Evolutionary conservation across 2,888 invertebrate genomes (phyloP), one percentile per base, ranked within the genome.

Genomic region (Agrotis clavis): DNA sequence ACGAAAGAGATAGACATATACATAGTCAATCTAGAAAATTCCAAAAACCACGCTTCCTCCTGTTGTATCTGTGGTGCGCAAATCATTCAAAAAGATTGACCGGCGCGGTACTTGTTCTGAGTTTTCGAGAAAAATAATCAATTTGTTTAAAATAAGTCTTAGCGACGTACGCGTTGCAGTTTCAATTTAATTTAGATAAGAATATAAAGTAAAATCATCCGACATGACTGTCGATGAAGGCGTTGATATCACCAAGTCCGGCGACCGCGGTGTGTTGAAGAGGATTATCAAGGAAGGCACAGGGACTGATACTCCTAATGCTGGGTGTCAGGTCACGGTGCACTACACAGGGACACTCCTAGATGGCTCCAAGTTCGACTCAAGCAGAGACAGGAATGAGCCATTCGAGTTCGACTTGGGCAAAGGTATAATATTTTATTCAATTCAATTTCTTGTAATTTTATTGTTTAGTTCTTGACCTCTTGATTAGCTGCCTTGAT

Each of bases 321-420:
- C 95, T 63, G 99, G 99, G 1, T 98, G 97, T 90, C 89, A 91
- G 73, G 97, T 98, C 13, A 97, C 93, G 6, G 98, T 99, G 0
- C 99, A 99, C 93, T 99, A 99, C 91, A 98, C 98, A 2, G 99
- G 99, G 47, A 98, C 98, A 2, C 96, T 99, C 47, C 89, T 97
- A 41, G 98, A 99, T 94, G 99, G 99, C 53, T 98, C 98, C 4
- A 97, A 98, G 90, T 99, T 99, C 91, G 99, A 99, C 94, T 99
- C 99, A 0, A 99, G 99, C 91, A 97, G 97, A 83, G 98, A 98
- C 85, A 97, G 99, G 74, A 97, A 97, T 78, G 97, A 98, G 77
- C 98, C 98, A 1, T 99, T 99, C 90, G 97, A 98, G 87, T 99
- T 99, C 92, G 97, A 97, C 82, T 95, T 99, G 61, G 99, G 99